phyloP scores from a whole-genome alignment of 2,797 vertebrate genomes.

The Danio albolineatus region DNA sequence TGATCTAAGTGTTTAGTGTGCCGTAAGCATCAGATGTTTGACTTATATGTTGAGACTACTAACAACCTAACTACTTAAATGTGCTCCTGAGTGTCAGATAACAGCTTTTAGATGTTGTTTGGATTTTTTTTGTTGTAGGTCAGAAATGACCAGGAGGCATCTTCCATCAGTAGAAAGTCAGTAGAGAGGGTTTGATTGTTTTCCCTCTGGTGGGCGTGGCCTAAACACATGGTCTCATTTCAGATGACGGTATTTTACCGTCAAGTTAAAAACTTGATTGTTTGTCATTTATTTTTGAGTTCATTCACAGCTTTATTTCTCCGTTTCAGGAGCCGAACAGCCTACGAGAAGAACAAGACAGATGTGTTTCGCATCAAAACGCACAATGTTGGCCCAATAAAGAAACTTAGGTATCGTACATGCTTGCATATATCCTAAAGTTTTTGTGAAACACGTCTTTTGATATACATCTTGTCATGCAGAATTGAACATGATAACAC shows the following conservation, averaged over 20 bases:
- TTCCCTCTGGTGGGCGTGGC: no score
- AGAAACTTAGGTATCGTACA: conserved; percentile 89
- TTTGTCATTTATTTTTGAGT: conserved; percentile 24
- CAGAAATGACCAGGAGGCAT: no score
- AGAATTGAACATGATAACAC: conserved; percentile 99
- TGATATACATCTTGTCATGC: conserved; percentile 29
- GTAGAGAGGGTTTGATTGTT: no score
- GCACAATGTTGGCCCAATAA: conserved; percentile 93
- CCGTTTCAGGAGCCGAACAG: conserved; percentile 88
- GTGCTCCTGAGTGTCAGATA: no score
- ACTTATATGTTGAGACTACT: no score
- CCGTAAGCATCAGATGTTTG: no score
- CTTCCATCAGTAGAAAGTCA: no score
- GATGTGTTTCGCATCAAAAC: conserved; percentile 97
- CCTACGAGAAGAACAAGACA: conserved; percentile 95
- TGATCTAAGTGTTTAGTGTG: no score
- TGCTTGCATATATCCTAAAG: neutral
- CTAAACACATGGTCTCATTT: neutral
- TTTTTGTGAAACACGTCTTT: neutral
- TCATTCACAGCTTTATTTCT: conserved; percentile 50
- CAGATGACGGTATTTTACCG: conserved; percentile 36
- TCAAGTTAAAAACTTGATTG: conserved; percentile 17
- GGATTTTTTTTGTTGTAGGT: no score
- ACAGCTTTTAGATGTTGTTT: no score
- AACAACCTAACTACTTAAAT: no score